Conservation (phyloP, 2,888 invertebrate genomes). For the Mylabris sibirica region DNA sequence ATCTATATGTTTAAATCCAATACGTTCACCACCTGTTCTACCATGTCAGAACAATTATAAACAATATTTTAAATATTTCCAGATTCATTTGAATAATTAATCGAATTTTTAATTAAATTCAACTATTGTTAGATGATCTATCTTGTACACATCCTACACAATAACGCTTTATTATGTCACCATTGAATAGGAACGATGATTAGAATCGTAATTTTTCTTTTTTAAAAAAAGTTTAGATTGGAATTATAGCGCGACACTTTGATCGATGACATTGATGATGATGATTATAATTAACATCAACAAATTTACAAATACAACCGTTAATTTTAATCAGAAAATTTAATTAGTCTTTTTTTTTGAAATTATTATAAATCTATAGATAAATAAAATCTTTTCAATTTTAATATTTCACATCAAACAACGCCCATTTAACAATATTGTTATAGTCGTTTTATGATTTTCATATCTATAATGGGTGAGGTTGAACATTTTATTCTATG, state of each 20-base stretch:
- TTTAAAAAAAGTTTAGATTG: neutral
- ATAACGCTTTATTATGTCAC: neutral
- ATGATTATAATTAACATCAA: neutral
- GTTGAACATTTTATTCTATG: neutral
- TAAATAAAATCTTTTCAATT: neutral
- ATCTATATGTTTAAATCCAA: neutral
- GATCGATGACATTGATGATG: neutral
- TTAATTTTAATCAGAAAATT: conserved; percentile 4
- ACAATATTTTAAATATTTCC: neutral
- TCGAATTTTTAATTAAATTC: neutral
- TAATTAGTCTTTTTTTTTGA: neutral
- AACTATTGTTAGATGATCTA: neutral
- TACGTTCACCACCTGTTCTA: conserved; percentile 1
- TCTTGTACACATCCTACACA: neutral
- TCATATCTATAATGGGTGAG: neutral
- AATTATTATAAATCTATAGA: neutral
- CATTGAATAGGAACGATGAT: neutral
- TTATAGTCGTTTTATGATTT: neutral
- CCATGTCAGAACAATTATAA: neutral
- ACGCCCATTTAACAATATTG: conserved; percentile 10
- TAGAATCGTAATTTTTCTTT: neutral
- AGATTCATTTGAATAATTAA: neutral
- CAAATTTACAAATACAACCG: neutral
- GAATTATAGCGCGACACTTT: neutral
- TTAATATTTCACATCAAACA: neutral